phyloP scores from a whole-genome alignment of 2,888 invertebrate species.

The Mythimna ferrago region DNA sequence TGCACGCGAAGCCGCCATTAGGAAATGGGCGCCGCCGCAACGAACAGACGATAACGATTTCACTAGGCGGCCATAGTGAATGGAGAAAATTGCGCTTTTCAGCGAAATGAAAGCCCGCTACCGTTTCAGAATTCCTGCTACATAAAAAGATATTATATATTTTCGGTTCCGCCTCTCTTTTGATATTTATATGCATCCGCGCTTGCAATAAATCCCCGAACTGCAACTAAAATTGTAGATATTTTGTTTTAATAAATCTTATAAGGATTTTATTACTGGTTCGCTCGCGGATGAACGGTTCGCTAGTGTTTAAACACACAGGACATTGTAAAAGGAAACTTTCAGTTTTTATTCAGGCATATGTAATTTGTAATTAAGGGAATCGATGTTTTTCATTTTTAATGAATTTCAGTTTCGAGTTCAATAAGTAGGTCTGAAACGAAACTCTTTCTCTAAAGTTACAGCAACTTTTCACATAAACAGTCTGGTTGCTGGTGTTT shows the following conservation, averaged over 20 bases:
- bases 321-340: conserved; percentile 11
- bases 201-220: conserved; percentile 74
- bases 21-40: conserved; percentile 85
- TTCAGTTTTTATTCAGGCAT: conserved; percentile 1
- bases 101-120: conserved; percentile 85
- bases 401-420: not conserved
- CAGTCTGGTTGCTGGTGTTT: not conserved
- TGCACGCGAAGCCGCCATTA: conserved; percentile 89
- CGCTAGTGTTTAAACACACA: conserved; percentile 15
- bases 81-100: conserved; percentile 89
- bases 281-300: conserved; percentile 9
- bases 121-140: conserved; percentile 81
- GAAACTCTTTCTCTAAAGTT: not conserved
- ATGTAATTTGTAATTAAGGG: not conserved
- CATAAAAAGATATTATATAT: conserved; percentile 77
- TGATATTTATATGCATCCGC: conserved; percentile 77
- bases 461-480: not conserved
- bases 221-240: conserved; percentile 57
- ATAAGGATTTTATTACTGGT: conserved; percentile 39
- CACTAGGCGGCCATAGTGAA: conserved; percentile 85
- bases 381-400: conserved; percentile 25
- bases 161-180: conserved; percentile 73
- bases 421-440: not conserved
- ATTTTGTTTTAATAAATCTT: conserved; percentile 37
- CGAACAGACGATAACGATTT: conserved; percentile 87